Base-by-base conservation (phyloP, 2,113 vertebrate species). In the Tetrao urogallus region DNA sequence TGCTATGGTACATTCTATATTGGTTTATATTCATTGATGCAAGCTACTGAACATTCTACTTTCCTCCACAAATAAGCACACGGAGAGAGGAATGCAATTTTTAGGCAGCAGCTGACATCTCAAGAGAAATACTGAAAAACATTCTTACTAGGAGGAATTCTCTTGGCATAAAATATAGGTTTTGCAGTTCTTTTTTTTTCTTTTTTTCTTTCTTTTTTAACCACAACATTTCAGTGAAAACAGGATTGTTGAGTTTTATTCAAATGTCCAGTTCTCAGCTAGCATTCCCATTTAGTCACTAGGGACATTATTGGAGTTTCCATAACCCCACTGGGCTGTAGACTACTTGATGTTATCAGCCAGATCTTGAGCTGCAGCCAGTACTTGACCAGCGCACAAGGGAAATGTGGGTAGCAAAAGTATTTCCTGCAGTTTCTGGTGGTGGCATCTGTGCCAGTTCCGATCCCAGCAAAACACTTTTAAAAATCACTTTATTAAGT, bases 61-160 rank as follows among this genome's bases (percentile, higher is more conserved):
- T 94, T 77, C 64, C 57, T 86, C 43, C 38, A 87, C 7, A 95
- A 92, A 88, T 34, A 18, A 93, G 72, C 40, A 79, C 63, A 88
- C 56, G 56, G 30, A 87, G 92, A 78, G 34, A 45, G 45, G 30
- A 91, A 79, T 8, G 36, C 57, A 69, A 93, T 88, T 86, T 97
- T 97, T 89, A 94, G 78, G 52, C 38, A 89, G 63, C 16, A 85
- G 50, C 21, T 54, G 24, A 90, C 63, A 32, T 81, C 65, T 74
- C 75, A 71, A 71, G 82, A 75, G 77, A 90, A 93, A 88, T 28
- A 85, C 0, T 86, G 50, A 36, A 85, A 80, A 89, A 79, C 38
- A 70, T 60, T 78, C n/a, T 76, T 40, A 74, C 10, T 34, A 86
- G 34, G 88, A 86, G 61, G 36, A 74, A 43, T 47, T 86, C 22